phyloP scores from a whole-genome alignment of 2,797 vertebrate species.

The Neopelma chrysocephalum region DNA sequence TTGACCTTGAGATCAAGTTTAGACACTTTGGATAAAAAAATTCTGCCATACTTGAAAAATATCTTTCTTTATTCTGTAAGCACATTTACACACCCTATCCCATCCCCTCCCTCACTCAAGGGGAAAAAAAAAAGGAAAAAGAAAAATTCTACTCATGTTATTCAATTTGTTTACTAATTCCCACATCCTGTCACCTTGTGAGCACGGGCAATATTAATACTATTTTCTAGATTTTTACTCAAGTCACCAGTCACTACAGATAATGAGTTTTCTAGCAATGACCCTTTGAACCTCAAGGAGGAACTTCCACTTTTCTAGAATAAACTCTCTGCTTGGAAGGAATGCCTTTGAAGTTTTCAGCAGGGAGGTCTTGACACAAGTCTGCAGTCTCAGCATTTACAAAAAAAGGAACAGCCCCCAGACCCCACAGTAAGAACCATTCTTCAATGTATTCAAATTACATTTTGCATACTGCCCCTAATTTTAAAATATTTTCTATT shows the following conservation, averaged over 20 bases:
- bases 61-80: not conserved
- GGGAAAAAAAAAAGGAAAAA: not conserved
- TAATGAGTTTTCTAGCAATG: not conserved
- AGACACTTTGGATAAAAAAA: not conserved
- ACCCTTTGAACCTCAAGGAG: not conserved
- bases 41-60: not conserved
- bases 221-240: not conserved
- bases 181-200: not conserved
- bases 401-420: not conserved
- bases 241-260: not conserved
- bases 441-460: not conserved
- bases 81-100: not conserved
- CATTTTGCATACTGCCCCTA: not conserved
- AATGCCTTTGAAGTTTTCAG: conserved; percentile 31
- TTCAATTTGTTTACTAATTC: not conserved
- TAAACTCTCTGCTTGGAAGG: not conserved
- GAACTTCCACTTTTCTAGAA: conserved; percentile 1
- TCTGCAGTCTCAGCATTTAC: not conserved
- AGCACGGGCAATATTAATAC: not conserved
- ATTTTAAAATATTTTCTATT: conserved; percentile 18
- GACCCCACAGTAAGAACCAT: not conserved
- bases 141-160: not conserved
- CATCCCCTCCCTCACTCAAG: accelerated
- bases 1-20: not conserved
- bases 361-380: conserved; percentile 15